Percentiles rank a stretch among this genome's conserved stretches.
Evolutionary conservation across 2,113 vertebrate genomes (phyloP).

Genomic region (Apteryx mantelli): DNA sequence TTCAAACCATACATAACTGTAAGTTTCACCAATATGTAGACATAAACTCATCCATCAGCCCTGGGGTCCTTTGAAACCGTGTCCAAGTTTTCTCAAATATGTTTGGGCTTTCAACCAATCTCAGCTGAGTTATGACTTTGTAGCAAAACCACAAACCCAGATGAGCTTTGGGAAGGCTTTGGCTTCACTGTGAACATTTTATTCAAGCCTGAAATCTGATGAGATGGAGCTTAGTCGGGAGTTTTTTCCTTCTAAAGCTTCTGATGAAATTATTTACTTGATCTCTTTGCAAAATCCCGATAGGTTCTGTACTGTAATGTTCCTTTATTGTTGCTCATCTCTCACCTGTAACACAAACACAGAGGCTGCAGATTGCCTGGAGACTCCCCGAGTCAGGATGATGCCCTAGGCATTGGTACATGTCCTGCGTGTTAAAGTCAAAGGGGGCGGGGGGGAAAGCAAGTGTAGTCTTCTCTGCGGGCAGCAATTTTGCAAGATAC

Average conservation of each 20-base stretch:
- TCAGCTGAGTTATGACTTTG: background rate
- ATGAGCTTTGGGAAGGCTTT: background rate
- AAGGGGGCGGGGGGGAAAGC: background rate
- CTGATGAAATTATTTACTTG: constrained; percentile 27
- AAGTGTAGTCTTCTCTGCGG: background rate
- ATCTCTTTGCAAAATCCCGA: background rate
- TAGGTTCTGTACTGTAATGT: background rate
- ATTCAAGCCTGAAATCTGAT: constrained; percentile 9
- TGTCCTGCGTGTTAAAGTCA: background rate
- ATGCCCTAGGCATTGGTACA: background rate
- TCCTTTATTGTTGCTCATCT: constrained; percentile 8
- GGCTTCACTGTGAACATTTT: background rate
- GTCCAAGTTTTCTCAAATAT: background rate
- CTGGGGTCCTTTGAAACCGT: background rate
- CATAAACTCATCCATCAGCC: background rate
- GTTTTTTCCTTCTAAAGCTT: background rate
- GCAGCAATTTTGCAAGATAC: background rate
- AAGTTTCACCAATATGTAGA: background rate
- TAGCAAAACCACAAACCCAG: background rate
- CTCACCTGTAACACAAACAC: background rate
- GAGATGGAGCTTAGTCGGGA: background rate
- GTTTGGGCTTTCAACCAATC: background rate
- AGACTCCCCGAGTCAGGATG: background rate
- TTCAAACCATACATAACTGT: background rate
- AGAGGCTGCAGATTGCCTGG: constrained; percentile 7